These are phyloP conservation scores for Homarus gammarus DNA, from an alignment of 2,888 invertebrate genomes.

Conservation along the genomic window DNA sequence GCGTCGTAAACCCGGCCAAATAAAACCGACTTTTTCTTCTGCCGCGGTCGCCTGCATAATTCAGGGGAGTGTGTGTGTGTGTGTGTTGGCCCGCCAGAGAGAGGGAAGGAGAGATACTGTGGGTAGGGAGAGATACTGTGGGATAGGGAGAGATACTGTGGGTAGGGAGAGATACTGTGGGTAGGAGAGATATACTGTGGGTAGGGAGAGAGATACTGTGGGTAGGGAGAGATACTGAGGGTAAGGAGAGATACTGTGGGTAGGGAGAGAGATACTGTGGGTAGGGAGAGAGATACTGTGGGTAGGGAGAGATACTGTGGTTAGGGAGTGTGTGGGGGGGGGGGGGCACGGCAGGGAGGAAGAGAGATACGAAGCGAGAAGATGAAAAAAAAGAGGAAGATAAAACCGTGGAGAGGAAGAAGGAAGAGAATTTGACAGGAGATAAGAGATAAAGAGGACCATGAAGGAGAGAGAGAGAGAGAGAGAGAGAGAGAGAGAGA, in stretches of 20 bases:
- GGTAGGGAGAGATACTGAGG: too few relatives aligned
- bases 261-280: too few relatives aligned
- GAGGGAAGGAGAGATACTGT: background rate
- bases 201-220: too few relatives aligned
- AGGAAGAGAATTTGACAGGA: too few relatives aligned
- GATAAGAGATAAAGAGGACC: background rate
- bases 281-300: too few relatives aligned
- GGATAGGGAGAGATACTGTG: background rate
- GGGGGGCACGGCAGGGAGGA: background rate
- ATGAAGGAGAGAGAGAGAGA: background rate
- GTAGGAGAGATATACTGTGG: too few relatives aligned
- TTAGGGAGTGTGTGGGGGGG: too few relatives aligned
- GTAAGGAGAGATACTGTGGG: too few relatives aligned
- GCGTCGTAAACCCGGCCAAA: slow-evolving; percentile 65
- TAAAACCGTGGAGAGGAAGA: too few relatives aligned
- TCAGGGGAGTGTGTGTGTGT: slow-evolving; percentile 21
- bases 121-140: background rate
- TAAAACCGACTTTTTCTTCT: slow-evolving; percentile 71
- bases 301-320: too few relatives aligned
- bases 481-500: background rate
- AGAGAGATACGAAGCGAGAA: too few relatives aligned
- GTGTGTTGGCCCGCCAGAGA: background rate
- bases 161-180: background rate
- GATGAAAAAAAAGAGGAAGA: too few relatives aligned
- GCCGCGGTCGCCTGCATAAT: slow-evolving; percentile 69